Evolutionary conservation across 2,797 vertebrate genomes (phyloP).

Genomic region (Phalloptychus januarius): DNA sequence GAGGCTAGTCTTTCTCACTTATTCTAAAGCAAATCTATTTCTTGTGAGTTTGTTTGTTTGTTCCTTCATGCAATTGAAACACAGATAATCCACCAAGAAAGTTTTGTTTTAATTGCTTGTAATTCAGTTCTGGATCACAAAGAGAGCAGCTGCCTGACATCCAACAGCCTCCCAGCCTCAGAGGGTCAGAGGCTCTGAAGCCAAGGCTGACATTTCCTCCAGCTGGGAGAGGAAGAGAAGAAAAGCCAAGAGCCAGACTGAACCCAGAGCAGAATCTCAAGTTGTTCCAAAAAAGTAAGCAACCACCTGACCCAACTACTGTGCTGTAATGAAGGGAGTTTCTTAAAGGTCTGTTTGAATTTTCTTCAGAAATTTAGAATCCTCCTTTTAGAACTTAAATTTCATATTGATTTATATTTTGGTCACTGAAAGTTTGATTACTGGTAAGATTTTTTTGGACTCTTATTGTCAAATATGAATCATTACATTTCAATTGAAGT

Average conservation of each 20-base stretch:
- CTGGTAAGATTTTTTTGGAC: neutral
- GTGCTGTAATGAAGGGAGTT: neutral
- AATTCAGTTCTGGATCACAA: neutral
- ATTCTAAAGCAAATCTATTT: neutral
- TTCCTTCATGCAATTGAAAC: neutral
- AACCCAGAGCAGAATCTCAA: neutral
- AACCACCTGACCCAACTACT: neutral
- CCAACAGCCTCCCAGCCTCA: neutral
- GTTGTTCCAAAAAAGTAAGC: neutral
- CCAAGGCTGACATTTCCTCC: constrained; percentile 2
- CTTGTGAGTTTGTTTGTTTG: neutral
- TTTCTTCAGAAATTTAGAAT: neutral
- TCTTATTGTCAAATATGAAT: neutral
- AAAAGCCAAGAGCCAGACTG: neutral
- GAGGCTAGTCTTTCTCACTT: neutral
- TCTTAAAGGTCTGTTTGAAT: neutral
- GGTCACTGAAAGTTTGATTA: neutral
- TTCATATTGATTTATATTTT: neutral
- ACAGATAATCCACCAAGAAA: neutral
- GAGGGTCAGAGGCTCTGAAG: neutral
- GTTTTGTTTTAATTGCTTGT: neutral
- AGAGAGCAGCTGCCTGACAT: neutral
- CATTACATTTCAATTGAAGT: neutral
- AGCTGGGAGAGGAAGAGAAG: neutral
- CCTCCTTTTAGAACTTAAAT: neutral